Conservation (phyloP, 2,113 vertebrate genomes). For the human (Homo sapiens) region DNA sequence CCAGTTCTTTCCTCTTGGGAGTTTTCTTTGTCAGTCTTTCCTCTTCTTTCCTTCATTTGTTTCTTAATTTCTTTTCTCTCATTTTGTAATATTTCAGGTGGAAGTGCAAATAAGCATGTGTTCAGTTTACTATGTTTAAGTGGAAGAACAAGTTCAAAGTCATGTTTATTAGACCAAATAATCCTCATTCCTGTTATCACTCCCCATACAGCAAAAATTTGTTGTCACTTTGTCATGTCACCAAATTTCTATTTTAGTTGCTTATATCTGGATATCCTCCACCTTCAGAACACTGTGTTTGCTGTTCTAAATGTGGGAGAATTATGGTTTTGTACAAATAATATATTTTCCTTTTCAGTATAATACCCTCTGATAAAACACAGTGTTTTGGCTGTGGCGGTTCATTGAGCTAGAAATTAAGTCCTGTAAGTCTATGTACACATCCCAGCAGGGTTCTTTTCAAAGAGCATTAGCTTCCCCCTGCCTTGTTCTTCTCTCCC, state of each 20-base stretch:
- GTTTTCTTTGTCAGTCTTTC: neutral
- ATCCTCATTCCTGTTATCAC: neutral
- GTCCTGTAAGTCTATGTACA: neutral
- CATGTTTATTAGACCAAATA: neutral
- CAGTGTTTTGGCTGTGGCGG: neutral
- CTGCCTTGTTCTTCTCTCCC: neutral
- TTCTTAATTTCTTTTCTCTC: neutral
- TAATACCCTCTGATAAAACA: neutral
- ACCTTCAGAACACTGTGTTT: neutral
- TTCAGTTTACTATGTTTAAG: neutral
- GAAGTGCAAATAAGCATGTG: neutral
- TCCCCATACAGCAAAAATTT: neutral
- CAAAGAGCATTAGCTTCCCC: neutral
- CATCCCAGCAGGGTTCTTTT: neutral
- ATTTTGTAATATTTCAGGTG: neutral
- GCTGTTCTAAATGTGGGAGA: neutral
- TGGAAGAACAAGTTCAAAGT: conserved; percentile 18
- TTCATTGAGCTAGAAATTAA: conserved; percentile 14
- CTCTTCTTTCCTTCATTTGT: neutral
- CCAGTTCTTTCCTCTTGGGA: neutral
- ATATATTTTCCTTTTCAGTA: neutral
- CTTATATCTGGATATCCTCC: neutral
- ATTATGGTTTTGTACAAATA: neutral
- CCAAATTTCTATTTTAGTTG: neutral
- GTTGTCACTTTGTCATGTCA: neutral